Percentiles rank a stretch among this genome's conserved stretches.
Evolutionary conservation across 2,797 vertebrate genomes (phyloP).

Genomic region (Sebastes kiyomatsui): DNA sequence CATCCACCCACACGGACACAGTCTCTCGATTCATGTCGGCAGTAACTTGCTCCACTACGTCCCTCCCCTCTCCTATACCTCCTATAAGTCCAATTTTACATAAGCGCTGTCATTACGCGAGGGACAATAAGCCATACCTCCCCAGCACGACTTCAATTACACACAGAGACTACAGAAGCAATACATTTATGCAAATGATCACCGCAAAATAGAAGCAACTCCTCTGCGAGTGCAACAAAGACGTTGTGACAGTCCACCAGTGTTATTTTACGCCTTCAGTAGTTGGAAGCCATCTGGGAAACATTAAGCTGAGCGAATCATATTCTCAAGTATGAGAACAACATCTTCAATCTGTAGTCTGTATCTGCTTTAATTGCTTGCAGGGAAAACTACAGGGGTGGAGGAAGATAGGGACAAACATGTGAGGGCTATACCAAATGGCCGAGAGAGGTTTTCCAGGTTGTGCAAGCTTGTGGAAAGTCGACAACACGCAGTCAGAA

Average conservation of each 20-base stretch:
- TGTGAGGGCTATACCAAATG: background rate
- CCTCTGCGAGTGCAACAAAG: slow-evolving; percentile 2
- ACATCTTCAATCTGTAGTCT: slow-evolving; percentile 27
- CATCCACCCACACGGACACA: slow-evolving; percentile 44
- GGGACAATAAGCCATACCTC: slow-evolving; percentile 35
- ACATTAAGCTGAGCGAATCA: slow-evolving; percentile 48
- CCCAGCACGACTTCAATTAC: slow-evolving; percentile 6
- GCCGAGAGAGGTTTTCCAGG: background rate
- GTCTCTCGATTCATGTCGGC: slow-evolving; percentile 44
- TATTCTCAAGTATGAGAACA: slow-evolving; percentile 38
- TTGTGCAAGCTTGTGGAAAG: slow-evolving; percentile 25
- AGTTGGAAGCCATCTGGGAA: slow-evolving; percentile 52
- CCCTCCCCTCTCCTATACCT: background rate
- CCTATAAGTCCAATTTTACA: slow-evolving; percentile 35
- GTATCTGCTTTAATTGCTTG: slow-evolving; percentile 45
- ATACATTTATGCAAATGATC: slow-evolving; percentile 16
- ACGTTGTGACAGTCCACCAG: slow-evolving; percentile 28
- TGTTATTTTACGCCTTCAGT: slow-evolving; percentile 39
- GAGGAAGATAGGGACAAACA: slow-evolving; percentile 21
- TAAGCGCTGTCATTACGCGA: slow-evolving; percentile 11
- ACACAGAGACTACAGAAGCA: slow-evolving; percentile 17
- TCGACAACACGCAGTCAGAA: background rate
- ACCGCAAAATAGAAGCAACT: slow-evolving; percentile 10
- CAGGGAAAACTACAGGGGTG: slow-evolving; percentile 17
- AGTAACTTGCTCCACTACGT: slow-evolving; percentile 25